Conservation (phyloP, 2,797 vertebrate genomes). For the Siniperca scherzeri region DNA sequence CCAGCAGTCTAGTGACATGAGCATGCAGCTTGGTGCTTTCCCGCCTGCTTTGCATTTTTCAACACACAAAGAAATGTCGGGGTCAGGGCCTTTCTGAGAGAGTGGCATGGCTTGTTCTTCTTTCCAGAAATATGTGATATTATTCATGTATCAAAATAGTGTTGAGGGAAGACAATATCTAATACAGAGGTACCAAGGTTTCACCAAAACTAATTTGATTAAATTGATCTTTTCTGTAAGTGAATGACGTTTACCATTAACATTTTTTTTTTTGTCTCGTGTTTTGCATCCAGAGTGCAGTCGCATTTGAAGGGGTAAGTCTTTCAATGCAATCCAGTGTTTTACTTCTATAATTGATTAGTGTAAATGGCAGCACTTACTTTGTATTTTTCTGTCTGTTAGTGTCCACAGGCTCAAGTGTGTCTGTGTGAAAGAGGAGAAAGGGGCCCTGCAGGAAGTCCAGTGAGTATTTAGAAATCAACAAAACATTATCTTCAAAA, state of each 20-base stretch:
- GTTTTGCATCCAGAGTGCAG: slow-evolving; percentile 71
- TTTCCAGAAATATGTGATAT: slow-evolving; percentile 41
- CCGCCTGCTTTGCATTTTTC: slow-evolving; percentile 71
- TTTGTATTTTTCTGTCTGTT: slow-evolving; percentile 3
- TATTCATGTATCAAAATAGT: background rate
- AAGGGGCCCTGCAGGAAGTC: slow-evolving; percentile 83
- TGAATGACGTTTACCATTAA: background rate
- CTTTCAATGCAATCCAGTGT: background rate
- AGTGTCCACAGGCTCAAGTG: slow-evolving; percentile 85
- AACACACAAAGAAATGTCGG: slow-evolving; percentile 58
- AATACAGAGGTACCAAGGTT: background rate
- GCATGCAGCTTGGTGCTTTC: slow-evolving; percentile 22
- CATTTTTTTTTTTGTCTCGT: slow-evolving; percentile 4
- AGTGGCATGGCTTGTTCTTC: slow-evolving; percentile 45
- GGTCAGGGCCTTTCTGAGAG: slow-evolving; percentile 58
- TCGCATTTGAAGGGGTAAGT: slow-evolving; percentile 79
- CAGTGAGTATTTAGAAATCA: slow-evolving; percentile 84
- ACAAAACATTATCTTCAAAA: background rate
- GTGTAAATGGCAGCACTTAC: background rate
- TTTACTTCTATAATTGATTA: background rate
- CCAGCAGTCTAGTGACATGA: background rate
- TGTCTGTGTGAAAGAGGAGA: slow-evolving; percentile 90
- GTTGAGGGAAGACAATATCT: background rate
- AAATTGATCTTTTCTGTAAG: background rate
- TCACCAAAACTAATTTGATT: background rate